Evolutionary conservation across 2,888 invertebrate genomes (phyloP), one percentile per base, ranked within the genome.

Genomic region (Scaptomyza reducta): DNA sequence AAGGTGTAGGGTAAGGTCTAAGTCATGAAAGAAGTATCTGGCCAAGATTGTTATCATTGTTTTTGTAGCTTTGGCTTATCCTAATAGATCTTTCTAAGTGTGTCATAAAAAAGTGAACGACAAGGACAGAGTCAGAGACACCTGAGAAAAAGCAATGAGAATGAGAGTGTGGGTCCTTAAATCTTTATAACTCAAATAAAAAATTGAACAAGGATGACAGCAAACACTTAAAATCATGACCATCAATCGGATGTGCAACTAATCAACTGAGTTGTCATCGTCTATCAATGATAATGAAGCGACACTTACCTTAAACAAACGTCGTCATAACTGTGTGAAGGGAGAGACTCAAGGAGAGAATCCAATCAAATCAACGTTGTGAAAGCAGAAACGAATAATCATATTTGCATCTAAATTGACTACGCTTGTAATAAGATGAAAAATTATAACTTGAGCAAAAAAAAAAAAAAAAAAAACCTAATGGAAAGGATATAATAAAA

Each of bases 31-130:
- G 0, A 22, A 22, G 22, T 22, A 22, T 22, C 22, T 27, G 14
- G n/a, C 22, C 29, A 14, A 35, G 35, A 44, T 45, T 59, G 18
- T 35, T 54, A 11, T 14, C 29, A 3, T 9, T 27, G 27, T 45
- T 10, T 14, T 29, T 45, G 14, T 11, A n/a, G 25, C 22, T 6
- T 13, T 14, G 49, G 14, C n/a, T 25, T 33, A 14, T 55, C 71
- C 49, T 51, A 64, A 70, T 64, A 70, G 64, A 70, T 64, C 59
- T 9, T 38, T 16, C 14, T 14, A 70, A 70, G 70, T 70, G 50
- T 64, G 50, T 16, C 54, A 58, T 70, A 59, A 70, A 70, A 70
- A 63, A 45, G 57, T 47, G 41, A 31, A 46, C 35, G 33, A 27
- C 58, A 50, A 9, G 0, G 33, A 13, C 13, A 38, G 7, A 9